phyloP scores from a whole-genome alignment of 2,888 invertebrate species.

The Eilema depressum region DNA sequence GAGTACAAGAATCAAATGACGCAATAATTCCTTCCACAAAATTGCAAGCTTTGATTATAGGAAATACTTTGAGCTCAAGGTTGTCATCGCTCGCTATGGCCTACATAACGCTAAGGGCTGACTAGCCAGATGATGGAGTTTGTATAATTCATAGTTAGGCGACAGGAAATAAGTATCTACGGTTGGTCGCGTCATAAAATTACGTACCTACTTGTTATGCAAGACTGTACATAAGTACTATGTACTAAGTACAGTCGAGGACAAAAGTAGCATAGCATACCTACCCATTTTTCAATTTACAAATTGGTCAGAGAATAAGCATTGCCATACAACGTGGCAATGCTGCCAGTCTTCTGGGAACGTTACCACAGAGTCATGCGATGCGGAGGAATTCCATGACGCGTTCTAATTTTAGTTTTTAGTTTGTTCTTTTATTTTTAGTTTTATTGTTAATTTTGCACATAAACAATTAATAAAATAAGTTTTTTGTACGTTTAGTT shows the following conservation, averaged over 20 bases:
- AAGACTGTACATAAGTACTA: not conserved
- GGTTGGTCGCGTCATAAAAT: slow-evolving; percentile 30
- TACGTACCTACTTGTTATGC: slow-evolving; percentile 11
- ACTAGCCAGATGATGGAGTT: slow-evolving; percentile 19
- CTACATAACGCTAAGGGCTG: slow-evolving; percentile 25
- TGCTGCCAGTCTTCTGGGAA: no score
- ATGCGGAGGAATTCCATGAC: no score
- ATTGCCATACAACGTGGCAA: no score
- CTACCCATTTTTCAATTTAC: not conserved
- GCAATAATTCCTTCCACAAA: not conserved
- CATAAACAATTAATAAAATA: no score
- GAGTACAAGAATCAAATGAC: not conserved
- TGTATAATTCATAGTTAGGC: slow-evolving; percentile 12
- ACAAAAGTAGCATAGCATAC: not conserved
- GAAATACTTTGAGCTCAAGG: not conserved
- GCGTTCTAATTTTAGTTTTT: no score
- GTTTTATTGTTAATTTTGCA: no score
- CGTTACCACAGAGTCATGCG: no score
- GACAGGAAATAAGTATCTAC: slow-evolving; percentile 31
- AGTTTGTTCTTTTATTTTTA: no score
- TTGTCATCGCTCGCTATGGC: not conserved
- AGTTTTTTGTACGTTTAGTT: no score
- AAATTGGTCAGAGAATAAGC: no score
- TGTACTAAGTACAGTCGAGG: no score
- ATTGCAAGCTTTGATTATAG: not conserved